phyloP scores from a whole-genome alignment of 1,140 invertebrate species.

The Himalopsyche phryganea region DNA sequence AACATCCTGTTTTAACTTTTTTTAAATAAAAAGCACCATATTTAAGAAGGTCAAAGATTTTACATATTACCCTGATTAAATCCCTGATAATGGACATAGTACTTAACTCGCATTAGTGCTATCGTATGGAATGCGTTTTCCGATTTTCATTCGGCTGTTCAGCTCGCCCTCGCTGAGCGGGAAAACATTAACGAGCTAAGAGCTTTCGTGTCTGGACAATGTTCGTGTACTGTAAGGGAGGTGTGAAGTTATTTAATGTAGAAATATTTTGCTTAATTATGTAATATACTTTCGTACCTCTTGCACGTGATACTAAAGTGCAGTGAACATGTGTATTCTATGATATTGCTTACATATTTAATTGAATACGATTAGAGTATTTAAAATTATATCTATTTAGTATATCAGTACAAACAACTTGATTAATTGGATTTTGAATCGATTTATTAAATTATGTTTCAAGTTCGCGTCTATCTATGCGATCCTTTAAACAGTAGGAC shows the following conservation, averaged over 20 bases:
- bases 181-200: background rate
- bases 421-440: no score
- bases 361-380: no score
- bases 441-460: no score
- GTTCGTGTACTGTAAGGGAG: slow-evolving; percentile 5
- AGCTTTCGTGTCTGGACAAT: slow-evolving; percentile 5
- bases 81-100: background rate
- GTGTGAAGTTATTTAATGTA: slow-evolving; percentile 17
- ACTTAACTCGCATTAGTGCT: background rate
- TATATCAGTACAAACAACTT: no score
- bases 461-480: no score
- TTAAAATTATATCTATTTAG: no score
- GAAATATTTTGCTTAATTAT: slow-evolving; percentile 1
- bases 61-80: background rate
- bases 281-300: slow-evolving; percentile 2
- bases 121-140: background rate
- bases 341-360: background rate
- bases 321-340: background rate
- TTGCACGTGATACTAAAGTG: slow-evolving; percentile 5
- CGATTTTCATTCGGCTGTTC: background rate
- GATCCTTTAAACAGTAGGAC: no score
- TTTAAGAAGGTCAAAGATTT: background rate
- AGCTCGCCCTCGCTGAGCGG: background rate
- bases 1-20: no score
- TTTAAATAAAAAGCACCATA: no score